Conservation (phyloP, 2,797 vertebrate genomes). For the Manis crassicaudata region DNA sequence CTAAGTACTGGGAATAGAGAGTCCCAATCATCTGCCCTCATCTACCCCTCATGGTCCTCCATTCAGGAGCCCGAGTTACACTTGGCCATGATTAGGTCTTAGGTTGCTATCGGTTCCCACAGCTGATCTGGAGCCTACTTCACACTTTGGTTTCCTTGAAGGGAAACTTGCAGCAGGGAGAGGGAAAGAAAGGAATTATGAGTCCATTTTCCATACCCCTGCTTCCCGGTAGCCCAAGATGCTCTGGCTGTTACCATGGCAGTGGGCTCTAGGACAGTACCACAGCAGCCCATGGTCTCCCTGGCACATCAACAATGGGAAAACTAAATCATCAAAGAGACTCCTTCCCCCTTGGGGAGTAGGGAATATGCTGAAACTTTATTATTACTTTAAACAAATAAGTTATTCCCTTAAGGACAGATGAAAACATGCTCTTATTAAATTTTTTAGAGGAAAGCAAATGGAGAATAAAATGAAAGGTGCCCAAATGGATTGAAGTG, state of each 20-base stretch:
- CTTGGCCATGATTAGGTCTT: neutral
- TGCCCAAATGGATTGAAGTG: constrained; percentile 76
- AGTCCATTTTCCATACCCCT: neutral
- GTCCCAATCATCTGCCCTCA: neutral
- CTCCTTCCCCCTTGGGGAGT: constrained; percentile 55
- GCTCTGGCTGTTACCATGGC: constrained; percentile 51
- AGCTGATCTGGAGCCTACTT: neutral
- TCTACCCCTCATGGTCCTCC: neutral
- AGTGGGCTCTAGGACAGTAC: constrained; percentile 39
- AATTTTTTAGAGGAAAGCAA: constrained; percentile 68
- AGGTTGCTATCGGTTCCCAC: neutral
- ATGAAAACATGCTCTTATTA: constrained; percentile 80
- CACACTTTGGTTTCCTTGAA: neutral
- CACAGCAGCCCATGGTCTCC: constrained; percentile 21
- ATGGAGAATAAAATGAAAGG: constrained; percentile 79
- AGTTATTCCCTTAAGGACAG: constrained; percentile 77
- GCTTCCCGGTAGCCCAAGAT: neutral
- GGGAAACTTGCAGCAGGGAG: neutral
- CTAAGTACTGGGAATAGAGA: neutral
- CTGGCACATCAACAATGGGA: constrained; percentile 76
- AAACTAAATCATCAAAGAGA: constrained; percentile 78
- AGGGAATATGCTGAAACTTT: constrained; percentile 76
- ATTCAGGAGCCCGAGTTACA: neutral
- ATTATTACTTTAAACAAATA: constrained; percentile 82
- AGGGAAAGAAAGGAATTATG: neutral